These are phyloP conservation scores for Scomber scombrus DNA, from an alignment of 2,113 vertebrate species.

Conservation along the genomic window DNA sequence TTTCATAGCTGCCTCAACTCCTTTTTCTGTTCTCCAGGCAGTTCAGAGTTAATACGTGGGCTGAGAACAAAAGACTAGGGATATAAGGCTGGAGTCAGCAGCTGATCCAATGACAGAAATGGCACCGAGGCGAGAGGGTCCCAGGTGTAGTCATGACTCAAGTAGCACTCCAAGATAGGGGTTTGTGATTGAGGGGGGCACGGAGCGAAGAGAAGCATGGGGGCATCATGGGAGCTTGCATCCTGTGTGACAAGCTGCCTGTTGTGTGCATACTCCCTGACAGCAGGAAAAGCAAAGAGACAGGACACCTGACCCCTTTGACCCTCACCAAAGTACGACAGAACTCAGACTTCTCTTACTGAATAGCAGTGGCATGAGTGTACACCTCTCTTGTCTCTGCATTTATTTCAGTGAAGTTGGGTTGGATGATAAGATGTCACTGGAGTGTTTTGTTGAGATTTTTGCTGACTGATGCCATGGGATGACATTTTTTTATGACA, in stretches of 20 bases:
- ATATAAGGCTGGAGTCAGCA: constrained; percentile 58
- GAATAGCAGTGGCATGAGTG: constrained; percentile 39
- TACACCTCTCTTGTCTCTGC: constrained; percentile 24
- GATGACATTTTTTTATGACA: constrained; percentile 6
- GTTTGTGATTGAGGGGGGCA: constrained; percentile 56
- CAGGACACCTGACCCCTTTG: constrained; percentile 50
- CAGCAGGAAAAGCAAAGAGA: constrained; percentile 67
- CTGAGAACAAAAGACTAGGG: constrained; percentile 62
- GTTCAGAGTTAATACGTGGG: constrained; percentile 68
- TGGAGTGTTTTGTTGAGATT: not conserved
- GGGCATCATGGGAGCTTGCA: constrained; percentile 50
- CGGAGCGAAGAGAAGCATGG: constrained; percentile 31
- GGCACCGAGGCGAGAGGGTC: constrained; percentile 66
- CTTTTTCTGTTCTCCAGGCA: constrained; percentile 62
- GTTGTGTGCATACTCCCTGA: constrained; percentile 56
- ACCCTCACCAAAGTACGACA: constrained; percentile 58
- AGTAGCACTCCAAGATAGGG: constrained; percentile 62
- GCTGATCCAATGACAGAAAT: constrained; percentile 76
- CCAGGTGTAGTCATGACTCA: constrained; percentile 77
- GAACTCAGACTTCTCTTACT: constrained; percentile 45
- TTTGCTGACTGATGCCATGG: constrained; percentile 4
- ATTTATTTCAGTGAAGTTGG: constrained; percentile 36
- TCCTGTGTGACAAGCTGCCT: constrained; percentile 67
- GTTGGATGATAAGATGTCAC: not conserved
- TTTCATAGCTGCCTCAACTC: constrained; percentile 35